These are phyloP conservation scores for Micoletzkya japonica DNA, from an alignment of 2,888 invertebrate species.

Conservation along the genomic window DNA sequence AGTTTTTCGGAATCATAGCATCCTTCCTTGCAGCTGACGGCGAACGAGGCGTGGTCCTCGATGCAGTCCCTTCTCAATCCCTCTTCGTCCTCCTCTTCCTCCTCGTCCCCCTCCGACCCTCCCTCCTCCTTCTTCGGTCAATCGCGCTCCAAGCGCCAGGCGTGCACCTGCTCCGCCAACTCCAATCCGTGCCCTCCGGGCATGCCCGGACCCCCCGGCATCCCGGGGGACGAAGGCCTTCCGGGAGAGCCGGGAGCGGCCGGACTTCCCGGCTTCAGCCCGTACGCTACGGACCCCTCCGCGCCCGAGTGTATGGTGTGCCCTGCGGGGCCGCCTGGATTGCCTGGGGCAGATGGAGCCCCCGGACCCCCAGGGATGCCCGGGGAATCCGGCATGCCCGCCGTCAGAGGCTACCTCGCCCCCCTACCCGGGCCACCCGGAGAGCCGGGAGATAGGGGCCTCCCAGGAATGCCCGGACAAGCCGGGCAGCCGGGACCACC, in stretches of 20 bases:
- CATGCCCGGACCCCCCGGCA: neutral
- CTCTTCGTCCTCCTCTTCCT: neutral
- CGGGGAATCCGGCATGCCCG: conserved; percentile 36
- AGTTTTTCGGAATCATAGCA: neutral
- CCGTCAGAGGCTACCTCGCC: neutral
- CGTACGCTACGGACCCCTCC: neutral
- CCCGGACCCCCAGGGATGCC: conserved; percentile 38
- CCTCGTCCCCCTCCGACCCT: conserved; percentile 11
- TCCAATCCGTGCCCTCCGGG: conserved; percentile 29
- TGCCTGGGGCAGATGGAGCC: conserved; percentile 38
- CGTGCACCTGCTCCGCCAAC: conserved; percentile 17
- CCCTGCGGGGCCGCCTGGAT: conserved; percentile 41
- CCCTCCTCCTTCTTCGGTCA: neutral
- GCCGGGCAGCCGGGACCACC: conserved; percentile 16
- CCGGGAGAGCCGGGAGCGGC: conserved; percentile 17
- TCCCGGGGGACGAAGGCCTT: conserved; percentile 8
- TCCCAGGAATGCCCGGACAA: conserved; percentile 28
- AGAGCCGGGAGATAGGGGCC: conserved; percentile 35
- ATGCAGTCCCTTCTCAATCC: conserved; percentile 25
- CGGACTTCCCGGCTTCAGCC: conserved; percentile 17
- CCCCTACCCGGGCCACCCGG: conserved; percentile 38
- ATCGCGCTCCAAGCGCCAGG: conserved; percentile 22
- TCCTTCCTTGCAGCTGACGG: neutral
- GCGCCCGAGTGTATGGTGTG: conserved; percentile 39
- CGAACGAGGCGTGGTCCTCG: conserved; percentile 26